A percentile compares a stretch with the other conserved stretches of the same genome.
Evolutionary conservation across 2,888 invertebrate genomes (phyloP).

Genomic region (Aricia artaxerxes): DNA sequence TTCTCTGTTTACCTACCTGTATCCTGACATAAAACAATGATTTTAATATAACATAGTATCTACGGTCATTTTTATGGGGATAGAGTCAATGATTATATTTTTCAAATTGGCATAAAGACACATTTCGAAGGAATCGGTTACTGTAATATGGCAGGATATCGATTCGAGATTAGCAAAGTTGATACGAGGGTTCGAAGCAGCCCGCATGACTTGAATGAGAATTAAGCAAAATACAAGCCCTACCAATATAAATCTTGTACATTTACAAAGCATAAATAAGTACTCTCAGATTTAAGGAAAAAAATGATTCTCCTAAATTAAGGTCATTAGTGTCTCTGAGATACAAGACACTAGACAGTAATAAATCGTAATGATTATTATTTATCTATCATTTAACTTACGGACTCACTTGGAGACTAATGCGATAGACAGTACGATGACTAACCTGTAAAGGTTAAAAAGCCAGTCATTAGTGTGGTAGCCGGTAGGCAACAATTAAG

Average conservation of each 20-base stretch:
- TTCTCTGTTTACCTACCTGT: not conserved
- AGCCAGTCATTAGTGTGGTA: not conserved
- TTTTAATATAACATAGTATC: not conserved
- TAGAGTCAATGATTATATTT: not conserved
- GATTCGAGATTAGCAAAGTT: constrained; percentile 10
- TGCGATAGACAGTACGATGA: not conserved
- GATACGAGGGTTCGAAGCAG: not conserved
- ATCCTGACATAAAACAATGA: not conserved
- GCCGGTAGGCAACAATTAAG: not conserved
- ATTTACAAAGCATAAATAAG: not conserved
- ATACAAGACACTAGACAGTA: not conserved
- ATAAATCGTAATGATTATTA: not conserved
- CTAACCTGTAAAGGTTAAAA: not conserved
- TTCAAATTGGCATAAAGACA: not conserved
- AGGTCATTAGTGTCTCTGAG: not conserved
- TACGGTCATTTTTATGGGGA: not conserved
- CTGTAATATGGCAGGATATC: not conserved
- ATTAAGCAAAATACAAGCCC: not conserved
- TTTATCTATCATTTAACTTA: not conserved
- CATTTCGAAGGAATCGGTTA: not conserved
- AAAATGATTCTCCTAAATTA: not conserved
- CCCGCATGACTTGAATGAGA: constrained; percentile 21
- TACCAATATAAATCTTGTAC: not conserved
- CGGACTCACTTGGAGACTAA: not conserved
- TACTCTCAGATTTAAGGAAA: not conserved